Evolutionary conservation across 2,888 invertebrate genomes (phyloP).

Genomic region (Drosophila differens): DNA sequence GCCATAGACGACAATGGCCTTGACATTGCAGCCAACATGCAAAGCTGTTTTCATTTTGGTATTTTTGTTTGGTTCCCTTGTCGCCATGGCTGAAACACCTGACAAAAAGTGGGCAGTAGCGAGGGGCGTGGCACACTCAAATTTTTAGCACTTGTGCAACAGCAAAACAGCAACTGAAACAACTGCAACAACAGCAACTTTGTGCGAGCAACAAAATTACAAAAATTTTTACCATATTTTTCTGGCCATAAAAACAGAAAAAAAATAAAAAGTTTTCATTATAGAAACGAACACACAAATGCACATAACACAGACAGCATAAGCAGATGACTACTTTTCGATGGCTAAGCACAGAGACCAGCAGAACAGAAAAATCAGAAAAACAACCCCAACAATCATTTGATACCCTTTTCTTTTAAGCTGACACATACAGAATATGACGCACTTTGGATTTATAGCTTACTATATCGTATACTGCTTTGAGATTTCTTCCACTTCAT

Average conservation of each 20-base stretch:
- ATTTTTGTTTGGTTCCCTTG: slow-evolving; percentile 23
- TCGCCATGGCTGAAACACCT: slow-evolving; percentile 39
- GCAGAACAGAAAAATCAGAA: neutral
- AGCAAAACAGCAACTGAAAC: slow-evolving; percentile 17
- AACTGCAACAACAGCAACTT: slow-evolving; percentile 9
- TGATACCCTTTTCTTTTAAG: neutral
- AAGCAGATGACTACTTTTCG: slow-evolving; percentile 7
- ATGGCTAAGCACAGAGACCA: neutral
- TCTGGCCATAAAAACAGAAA: neutral
- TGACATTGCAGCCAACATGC: slow-evolving; percentile 71
- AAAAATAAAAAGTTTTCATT: slow-evolving; percentile 30
- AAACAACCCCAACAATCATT: neutral
- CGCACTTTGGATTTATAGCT: neutral
- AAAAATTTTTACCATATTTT: neutral
- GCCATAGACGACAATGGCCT: slow-evolving; percentile 51
- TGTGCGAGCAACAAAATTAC: neutral
- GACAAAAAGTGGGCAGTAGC: slow-evolving; percentile 7
- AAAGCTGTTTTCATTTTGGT: slow-evolving; percentile 37
- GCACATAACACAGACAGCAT: neutral
- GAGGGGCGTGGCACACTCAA: slow-evolving; percentile 24
- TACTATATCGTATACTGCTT: neutral
- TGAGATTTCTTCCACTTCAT: neutral
- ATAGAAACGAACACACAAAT: slow-evolving; percentile 4
- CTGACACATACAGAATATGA: neutral
- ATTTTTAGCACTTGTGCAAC: slow-evolving; percentile 42